Percentiles rank a stretch among this genome's conserved stretches.
Conservation (phyloP, 1,140 invertebrate genomes). For the Zophobas atratus region DNA sequence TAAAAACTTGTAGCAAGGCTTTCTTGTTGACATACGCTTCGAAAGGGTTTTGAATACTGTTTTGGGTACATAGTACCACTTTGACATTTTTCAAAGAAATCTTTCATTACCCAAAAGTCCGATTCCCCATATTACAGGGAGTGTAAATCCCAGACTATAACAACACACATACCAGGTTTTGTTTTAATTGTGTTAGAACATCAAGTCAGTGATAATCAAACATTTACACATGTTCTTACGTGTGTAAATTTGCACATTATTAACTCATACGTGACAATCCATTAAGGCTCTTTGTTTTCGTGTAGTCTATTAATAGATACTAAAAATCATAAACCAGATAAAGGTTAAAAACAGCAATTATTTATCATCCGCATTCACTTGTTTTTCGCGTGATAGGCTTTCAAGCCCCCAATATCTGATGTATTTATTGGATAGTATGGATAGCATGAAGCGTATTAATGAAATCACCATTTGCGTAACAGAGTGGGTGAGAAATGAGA, state of each 20-base stretch:
- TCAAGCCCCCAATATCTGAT: constrained; percentile 29
- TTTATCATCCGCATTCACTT: constrained; percentile 34
- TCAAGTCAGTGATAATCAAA: too few relatives aligned
- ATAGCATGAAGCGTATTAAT: constrained; percentile 8
- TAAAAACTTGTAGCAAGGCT: too few relatives aligned
- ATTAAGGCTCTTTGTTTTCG: constrained; percentile 32
- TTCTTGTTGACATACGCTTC: too few relatives aligned
- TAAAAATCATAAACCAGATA: constrained; percentile 39
- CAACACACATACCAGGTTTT: too few relatives aligned
- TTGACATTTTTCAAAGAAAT: too few relatives aligned
- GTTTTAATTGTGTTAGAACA: too few relatives aligned
- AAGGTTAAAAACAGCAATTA: constrained; percentile 27
- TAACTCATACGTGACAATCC: constrained; percentile 17
- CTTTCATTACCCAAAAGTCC: too few relatives aligned
- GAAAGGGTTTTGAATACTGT: too few relatives aligned
- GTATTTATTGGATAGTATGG: constrained; percentile 10
- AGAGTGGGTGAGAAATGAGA: constrained; percentile 21
- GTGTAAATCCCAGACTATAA: too few relatives aligned
- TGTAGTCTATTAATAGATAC: constrained; percentile 31
- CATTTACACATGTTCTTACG: too few relatives aligned
- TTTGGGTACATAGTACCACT: too few relatives aligned
- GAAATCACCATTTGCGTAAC: constrained; percentile 12
- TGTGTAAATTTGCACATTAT: constrained; percentile 3
- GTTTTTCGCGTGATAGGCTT: constrained; percentile 27
- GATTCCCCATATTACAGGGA: too few relatives aligned